Percentiles rank a stretch among this genome's conserved stretches.
Evolutionary conservation across 2,113 vertebrate species (phyloP).

Genomic region (Corvus cornix): DNA sequence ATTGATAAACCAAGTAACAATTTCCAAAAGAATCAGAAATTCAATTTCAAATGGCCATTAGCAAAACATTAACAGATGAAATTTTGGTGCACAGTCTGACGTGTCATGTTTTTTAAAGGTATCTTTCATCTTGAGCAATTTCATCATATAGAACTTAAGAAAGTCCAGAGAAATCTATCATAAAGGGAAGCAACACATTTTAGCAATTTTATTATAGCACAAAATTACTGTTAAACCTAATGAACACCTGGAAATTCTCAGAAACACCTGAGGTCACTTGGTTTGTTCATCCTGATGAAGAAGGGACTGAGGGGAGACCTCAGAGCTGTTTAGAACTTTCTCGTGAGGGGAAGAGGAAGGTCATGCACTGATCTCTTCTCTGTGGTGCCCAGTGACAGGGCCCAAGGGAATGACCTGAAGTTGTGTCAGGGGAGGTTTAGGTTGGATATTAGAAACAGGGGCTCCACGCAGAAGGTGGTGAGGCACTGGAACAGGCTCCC

Average conservation of each 20-base stretch:
- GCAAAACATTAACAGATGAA: neutral
- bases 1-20: neutral
- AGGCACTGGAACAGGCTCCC: neutral
- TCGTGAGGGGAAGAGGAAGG: neutral
- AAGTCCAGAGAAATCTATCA: neutral
- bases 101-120: neutral
- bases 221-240: neutral
- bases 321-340: neutral
- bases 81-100: neutral
- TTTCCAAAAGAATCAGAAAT: neutral
- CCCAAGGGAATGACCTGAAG: accelerated
- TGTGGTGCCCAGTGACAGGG: neutral
- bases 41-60: neutral
- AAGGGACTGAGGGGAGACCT: neutral
- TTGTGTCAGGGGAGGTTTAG: neutral
- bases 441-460: no score
- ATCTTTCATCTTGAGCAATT: neutral
- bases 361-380: neutral
- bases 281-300: neutral
- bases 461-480: neutral
- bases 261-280: neutral
- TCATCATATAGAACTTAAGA: neutral
- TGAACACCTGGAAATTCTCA: neutral
- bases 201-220: neutral
- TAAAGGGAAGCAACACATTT: neutral